These are phyloP conservation scores for Pterostichus niger DNA, from an alignment of 2,888 invertebrate genomes.

Conservation along the genomic window DNA sequence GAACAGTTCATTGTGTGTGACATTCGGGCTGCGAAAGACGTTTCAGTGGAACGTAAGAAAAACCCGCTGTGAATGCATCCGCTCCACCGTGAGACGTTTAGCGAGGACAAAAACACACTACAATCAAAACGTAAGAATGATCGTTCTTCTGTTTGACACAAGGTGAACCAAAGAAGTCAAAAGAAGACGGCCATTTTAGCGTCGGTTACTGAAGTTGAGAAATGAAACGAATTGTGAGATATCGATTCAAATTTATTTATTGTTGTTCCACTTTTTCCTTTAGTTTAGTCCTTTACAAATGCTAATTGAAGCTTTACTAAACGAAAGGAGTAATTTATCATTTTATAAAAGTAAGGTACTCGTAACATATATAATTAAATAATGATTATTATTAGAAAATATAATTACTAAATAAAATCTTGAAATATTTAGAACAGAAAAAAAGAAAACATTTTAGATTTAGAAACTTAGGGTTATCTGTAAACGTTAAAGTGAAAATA, in stretches of 20 bases:
- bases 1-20: slow-evolving; percentile 31
- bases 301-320: too few relatives aligned
- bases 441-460: too few relatives aligned
- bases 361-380: too few relatives aligned
- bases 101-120: slow-evolving; percentile 5
- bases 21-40: slow-evolving; percentile 14
- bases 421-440: too few relatives aligned
- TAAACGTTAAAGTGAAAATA: too few relatives aligned
- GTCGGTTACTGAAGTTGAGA: slow-evolving; percentile 3
- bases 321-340: too few relatives aligned
- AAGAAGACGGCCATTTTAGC: background rate
- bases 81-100: slow-evolving; percentile 6
- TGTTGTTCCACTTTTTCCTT: background rate
- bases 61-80: background rate
- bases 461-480: too few relatives aligned
- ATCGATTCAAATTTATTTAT: background rate
- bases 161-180: background rate
- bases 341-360: too few relatives aligned
- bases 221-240: background rate
- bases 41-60: slow-evolving; percentile 9
- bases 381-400: too few relatives aligned
- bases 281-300: background rate
- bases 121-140: slow-evolving; percentile 32
- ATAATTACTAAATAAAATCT: too few relatives aligned
- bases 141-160: slow-evolving; percentile 14